phyloP scores from a whole-genome alignment of 2,797 vertebrate genomes.

The Xyrichtys novacula region DNA sequence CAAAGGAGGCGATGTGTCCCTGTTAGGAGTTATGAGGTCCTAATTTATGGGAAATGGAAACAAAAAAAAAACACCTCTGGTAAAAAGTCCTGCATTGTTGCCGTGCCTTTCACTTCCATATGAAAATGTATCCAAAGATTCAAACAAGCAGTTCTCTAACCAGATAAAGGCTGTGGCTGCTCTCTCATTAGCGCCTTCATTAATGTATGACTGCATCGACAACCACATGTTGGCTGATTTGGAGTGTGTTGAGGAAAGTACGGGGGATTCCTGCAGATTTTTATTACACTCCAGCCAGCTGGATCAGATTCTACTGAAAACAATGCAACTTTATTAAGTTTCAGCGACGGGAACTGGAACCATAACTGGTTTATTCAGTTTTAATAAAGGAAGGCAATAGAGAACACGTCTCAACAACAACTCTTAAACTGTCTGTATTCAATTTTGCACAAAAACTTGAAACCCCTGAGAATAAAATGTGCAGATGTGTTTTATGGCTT shows the following conservation, averaged over 20 bases:
- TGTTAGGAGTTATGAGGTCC: no score
- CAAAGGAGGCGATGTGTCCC: no score
- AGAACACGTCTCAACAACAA: neutral
- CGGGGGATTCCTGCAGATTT: constrained; percentile 51
- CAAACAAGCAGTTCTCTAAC: neutral
- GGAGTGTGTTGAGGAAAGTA: constrained; percentile 20
- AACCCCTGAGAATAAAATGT: no score
- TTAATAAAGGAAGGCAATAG: neutral
- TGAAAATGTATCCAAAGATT: no score
- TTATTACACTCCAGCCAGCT: no score
- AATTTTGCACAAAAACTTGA: neutral
- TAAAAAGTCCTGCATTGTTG: no score
- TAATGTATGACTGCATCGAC: no score
- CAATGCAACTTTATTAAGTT: neutral
- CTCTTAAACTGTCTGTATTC: neutral
- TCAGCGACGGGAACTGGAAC: neutral
- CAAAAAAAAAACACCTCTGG: no score
- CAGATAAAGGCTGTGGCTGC: neutral
- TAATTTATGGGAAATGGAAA: no score
- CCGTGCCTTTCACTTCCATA: no score
- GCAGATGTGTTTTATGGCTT: neutral
- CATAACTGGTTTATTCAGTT: neutral
- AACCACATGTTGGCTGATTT: neutral
- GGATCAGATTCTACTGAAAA: constrained; percentile 29
- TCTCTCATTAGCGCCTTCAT: neutral